Conservation (phyloP, 2,888 invertebrate species). For the Pogonocherus hispidulus region DNA sequence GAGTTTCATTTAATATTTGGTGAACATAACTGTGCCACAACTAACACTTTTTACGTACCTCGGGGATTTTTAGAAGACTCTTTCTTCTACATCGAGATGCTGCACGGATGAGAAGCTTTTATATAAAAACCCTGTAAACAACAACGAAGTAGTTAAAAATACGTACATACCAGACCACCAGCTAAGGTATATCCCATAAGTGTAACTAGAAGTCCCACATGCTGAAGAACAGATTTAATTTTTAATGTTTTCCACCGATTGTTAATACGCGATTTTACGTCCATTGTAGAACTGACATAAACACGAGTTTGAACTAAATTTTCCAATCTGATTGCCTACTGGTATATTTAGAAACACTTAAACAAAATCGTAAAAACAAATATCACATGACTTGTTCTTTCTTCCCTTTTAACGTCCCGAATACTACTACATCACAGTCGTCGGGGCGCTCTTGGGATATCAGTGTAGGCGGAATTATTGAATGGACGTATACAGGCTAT, state of each 20-base stretch:
- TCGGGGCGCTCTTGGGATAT: slow-evolving; percentile 14
- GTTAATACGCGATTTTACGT: slow-evolving; percentile 62
- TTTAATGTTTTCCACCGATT: slow-evolving; percentile 72
- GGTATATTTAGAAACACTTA: slow-evolving; percentile 40
- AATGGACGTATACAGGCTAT: too few relatives aligned
- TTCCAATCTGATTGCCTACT: slow-evolving; percentile 36
- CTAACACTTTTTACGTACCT: too few relatives aligned
- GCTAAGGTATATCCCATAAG: slow-evolving; percentile 84
- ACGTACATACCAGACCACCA: slow-evolving; percentile 85
- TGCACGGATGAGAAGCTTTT: too few relatives aligned
- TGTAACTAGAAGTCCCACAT: slow-evolving; percentile 81
- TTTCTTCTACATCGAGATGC: too few relatives aligned
- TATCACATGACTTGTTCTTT: slow-evolving; percentile 26
- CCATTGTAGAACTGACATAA: slow-evolving; percentile 60
- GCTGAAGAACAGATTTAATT: slow-evolving; percentile 79
- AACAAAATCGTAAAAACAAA: slow-evolving; percentile 32
- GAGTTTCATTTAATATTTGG: too few relatives aligned
- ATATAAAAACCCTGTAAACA: too few relatives aligned
- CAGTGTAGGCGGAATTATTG: too few relatives aligned
- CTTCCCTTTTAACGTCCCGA: slow-evolving; percentile 6
- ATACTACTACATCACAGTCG: slow-evolving; percentile 9
- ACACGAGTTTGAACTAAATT: slow-evolving; percentile 54
- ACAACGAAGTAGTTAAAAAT: too few relatives aligned
- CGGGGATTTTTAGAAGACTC: too few relatives aligned
- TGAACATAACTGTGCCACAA: too few relatives aligned